Percentiles rank a stretch among this genome's conserved stretches.
Evolutionary conservation across 2,797 vertebrate species (phyloP).

Genomic region (Caiman crocodilus): DNA sequence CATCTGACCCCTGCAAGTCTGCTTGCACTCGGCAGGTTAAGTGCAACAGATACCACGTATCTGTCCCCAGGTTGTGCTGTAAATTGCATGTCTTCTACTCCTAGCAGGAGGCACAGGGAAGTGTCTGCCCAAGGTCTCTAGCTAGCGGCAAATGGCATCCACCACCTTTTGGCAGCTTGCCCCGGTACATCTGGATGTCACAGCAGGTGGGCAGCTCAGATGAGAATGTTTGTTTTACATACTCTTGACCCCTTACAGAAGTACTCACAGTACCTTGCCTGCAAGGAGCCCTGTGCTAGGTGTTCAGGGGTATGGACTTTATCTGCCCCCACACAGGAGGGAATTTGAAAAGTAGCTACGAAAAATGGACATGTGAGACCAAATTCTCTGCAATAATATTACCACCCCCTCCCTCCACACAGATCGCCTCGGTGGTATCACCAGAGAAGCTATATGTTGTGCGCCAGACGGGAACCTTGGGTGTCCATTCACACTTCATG

Average conservation of each 20-base stretch:
- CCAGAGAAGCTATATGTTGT: not conserved
- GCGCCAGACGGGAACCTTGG: not conserved
- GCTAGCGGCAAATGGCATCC: not conserved
- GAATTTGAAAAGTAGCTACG: not conserved
- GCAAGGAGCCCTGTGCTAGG: not conserved
- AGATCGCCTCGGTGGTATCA: not conserved
- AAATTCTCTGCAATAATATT: not conserved
- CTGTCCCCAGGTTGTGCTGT: not conserved
- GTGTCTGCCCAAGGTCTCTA: not conserved
- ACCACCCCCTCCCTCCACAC: not conserved
- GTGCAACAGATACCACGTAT: not conserved
- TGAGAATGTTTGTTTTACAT: no score
- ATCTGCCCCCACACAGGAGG: not conserved
- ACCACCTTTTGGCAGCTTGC: not conserved
- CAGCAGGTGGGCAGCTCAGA: not conserved
- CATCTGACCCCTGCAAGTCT: not conserved
- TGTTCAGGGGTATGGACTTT: not conserved
- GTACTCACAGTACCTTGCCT: not conserved
- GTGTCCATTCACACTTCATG: fast-evolving
- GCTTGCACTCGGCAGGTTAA: not conserved
- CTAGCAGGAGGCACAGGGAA: not conserved
- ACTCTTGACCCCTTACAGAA: not conserved
- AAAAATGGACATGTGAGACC: fast-evolving
- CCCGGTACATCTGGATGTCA: not conserved
- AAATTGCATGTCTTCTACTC: not conserved